phyloP scores from a whole-genome alignment of 1,140 invertebrate genomes.

The Acromyrmex charruanus region DNA sequence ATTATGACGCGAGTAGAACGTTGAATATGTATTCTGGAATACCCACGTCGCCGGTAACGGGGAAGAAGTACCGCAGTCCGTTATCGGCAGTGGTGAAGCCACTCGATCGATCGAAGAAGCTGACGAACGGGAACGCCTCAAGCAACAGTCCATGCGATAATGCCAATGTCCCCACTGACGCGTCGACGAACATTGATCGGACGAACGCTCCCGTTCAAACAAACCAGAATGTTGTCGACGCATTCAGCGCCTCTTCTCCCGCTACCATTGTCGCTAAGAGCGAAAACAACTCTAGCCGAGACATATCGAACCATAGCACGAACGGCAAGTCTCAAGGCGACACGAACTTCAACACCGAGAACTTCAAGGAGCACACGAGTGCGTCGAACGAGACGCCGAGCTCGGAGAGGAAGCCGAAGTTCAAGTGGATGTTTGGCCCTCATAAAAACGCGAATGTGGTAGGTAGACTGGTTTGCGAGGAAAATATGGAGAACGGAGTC shows the following conservation, averaged over 20 bases:
- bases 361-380: slow-evolving; percentile 42
- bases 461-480: slow-evolving; percentile 47
- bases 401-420: slow-evolving; percentile 78
- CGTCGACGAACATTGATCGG: neutral
- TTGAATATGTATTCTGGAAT: slow-evolving; percentile 73
- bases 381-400: slow-evolving; percentile 42
- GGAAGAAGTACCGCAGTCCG: slow-evolving; percentile 83
- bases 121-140: slow-evolving; percentile 71
- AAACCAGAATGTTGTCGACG: neutral
- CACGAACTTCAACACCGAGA: slow-evolving; percentile 48
- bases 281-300: slow-evolving; percentile 71
- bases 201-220: slow-evolving; percentile 2
- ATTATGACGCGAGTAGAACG: slow-evolving; percentile 71
- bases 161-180: neutral
- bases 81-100: slow-evolving; percentile 76
- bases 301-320: slow-evolving; percentile 67
- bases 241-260: neutral
- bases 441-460: slow-evolving; percentile 89
- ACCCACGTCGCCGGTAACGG: slow-evolving; percentile 82
- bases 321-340: slow-evolving; percentile 63
- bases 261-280: slow-evolving; percentile 64
- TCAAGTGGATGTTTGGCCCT: slow-evolving; percentile 88
- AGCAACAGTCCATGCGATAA: slow-evolving; percentile 70
- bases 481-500: neutral
- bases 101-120: slow-evolving; percentile 73